These are phyloP conservation scores for Parthenolecanium corni DNA, from an alignment of 2,888 invertebrate genomes.

Conservation along the genomic window DNA sequence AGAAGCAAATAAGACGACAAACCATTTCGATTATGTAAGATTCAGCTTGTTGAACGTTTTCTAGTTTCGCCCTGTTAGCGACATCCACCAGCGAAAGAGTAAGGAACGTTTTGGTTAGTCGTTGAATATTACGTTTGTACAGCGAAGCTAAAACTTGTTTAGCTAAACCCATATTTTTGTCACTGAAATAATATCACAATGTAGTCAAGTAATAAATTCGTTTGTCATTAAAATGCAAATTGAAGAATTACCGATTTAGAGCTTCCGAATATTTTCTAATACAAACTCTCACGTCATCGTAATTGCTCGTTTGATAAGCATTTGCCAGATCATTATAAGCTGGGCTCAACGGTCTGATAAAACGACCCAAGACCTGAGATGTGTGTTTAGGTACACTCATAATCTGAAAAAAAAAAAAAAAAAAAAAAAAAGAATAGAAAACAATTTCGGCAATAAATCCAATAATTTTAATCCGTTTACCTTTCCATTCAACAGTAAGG, in stretches of 20 bases:
- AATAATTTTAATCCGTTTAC: constrained; percentile 42
- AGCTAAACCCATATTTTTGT: constrained; percentile 47
- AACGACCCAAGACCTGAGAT: constrained; percentile 74
- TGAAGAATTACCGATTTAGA: constrained; percentile 8
- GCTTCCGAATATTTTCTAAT: constrained; percentile 71
- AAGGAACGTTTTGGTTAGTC: constrained; percentile 86
- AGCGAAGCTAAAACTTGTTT: constrained; percentile 73
- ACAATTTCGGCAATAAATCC: not conserved
- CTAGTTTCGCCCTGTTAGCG: constrained; percentile 74
- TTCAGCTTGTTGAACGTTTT: constrained; percentile 79
- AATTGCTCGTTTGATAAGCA: constrained; percentile 65
- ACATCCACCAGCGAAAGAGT: constrained; percentile 81
- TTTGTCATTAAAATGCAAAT: not conserved
- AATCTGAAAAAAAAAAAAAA: constrained; percentile 37
- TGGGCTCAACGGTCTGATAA: constrained; percentile 70
- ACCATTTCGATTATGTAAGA: constrained; percentile 92
- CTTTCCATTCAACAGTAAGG: constrained; percentile 83
- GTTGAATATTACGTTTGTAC: constrained; percentile 92
- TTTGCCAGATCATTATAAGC: constrained; percentile 79
- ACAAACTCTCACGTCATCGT: constrained; percentile 53
- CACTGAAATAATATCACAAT: constrained; percentile 38
- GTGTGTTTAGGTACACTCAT: constrained; percentile 71
- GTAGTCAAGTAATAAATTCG: not conserved
- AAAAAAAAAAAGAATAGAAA: not conserved
- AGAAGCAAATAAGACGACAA: constrained; percentile 35